phyloP scores from a whole-genome alignment of 1,140 invertebrate genomes.

The Oryctes rhinoceros region DNA sequence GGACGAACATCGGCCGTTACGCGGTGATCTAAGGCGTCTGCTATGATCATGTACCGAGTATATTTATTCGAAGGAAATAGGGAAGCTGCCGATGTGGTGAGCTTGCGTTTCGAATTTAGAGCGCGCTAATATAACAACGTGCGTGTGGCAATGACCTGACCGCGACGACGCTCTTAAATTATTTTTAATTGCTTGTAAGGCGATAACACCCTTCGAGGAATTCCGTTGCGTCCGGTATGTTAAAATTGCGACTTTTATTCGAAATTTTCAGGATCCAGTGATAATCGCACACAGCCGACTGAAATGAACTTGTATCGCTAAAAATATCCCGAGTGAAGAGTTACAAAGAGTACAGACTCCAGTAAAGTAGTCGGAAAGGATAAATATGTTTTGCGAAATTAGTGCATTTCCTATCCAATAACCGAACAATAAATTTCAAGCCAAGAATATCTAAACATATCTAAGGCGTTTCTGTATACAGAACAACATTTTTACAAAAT shows the following conservation, averaged over 20 bases:
- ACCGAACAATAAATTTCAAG: too few relatives aligned
- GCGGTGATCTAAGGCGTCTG: not conserved
- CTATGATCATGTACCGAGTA: not conserved
- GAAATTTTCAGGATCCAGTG: not conserved
- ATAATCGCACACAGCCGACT: not conserved
- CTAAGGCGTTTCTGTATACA: too few relatives aligned
- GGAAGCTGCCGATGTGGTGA: not conserved
- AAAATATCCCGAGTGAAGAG: too few relatives aligned
- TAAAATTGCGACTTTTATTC: conserved; percentile 6
- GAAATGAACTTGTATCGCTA: too few relatives aligned
- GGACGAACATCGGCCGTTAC: conserved; percentile 1
- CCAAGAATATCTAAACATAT: too few relatives aligned
- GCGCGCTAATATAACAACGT: conserved; percentile 27
- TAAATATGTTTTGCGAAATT: too few relatives aligned
- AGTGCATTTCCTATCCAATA: too few relatives aligned
- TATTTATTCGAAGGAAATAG: conserved; percentile 15
- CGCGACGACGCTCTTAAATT: conserved; percentile 29
- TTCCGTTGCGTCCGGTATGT: conserved; percentile 19
- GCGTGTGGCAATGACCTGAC: conserved; percentile 34
- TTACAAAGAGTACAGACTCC: too few relatives aligned
- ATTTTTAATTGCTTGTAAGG: conserved; percentile 25
- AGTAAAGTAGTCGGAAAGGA: too few relatives aligned
- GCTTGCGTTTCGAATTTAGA: conserved; percentile 23
- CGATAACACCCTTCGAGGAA: conserved; percentile 28
- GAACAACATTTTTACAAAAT: too few relatives aligned